Conservation (phyloP, 2,113 vertebrate species). For the Dipodomys ordii region DNA sequence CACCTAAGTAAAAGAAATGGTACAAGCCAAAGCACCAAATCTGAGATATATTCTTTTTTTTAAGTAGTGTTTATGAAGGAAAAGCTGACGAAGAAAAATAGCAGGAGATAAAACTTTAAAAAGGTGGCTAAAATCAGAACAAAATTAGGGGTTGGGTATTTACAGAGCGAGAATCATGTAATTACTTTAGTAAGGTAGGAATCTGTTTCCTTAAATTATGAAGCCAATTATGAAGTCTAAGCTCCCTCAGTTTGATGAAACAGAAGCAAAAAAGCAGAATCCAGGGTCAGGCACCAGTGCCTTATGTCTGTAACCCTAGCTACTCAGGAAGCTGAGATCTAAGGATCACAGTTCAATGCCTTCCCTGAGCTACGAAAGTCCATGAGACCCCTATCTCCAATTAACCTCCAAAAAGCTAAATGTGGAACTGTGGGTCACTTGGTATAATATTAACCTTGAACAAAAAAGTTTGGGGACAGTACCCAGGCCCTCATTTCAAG, state of each 20-base stretch:
- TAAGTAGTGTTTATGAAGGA: neutral
- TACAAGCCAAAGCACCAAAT: neutral
- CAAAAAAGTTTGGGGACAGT: too few species aligned
- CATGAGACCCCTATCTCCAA: too few species aligned
- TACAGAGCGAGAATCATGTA: neutral
- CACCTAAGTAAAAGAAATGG: neutral
- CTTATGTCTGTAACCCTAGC: too few species aligned
- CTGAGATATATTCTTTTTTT: neutral
- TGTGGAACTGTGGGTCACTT: too few species aligned
- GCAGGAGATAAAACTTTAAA: neutral
- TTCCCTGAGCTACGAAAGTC: too few species aligned
- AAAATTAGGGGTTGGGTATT: neutral
- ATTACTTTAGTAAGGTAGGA: neutral
- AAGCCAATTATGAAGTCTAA: slow-evolving; percentile 34
- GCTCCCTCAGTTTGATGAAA: neutral
- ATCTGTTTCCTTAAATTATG: slow-evolving; percentile 15
- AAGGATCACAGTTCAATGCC: too few species aligned
- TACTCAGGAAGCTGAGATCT: too few species aligned
- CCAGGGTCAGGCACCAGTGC: too few species aligned
- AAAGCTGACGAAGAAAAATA: slow-evolving; percentile 44
- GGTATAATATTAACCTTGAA: too few species aligned
- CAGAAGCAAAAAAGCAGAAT: neutral
- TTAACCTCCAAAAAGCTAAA: too few species aligned
- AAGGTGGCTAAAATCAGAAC: neutral
- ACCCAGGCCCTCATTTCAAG: too few species aligned